Base-by-base conservation (phyloP, 2,888 invertebrate genomes). In the Lingula anatina region DNA sequence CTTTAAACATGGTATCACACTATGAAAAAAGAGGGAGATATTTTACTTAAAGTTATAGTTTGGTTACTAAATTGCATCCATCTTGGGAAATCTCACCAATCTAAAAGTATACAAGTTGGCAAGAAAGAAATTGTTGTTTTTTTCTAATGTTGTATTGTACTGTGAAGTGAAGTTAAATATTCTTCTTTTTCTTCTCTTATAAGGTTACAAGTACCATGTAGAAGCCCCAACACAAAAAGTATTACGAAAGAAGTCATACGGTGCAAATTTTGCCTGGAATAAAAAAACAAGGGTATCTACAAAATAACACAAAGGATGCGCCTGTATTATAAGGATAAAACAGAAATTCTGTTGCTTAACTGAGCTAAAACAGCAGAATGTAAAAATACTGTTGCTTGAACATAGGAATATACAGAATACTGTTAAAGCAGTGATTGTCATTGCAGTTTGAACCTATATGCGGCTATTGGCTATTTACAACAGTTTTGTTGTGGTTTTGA, bases 231-330 rank as follows among this genome's bases (percentile, higher is more conserved):
- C 88, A 59, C 83, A 83, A 15, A 82, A 84, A 28, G 85, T 85
- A 68, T 80, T 84, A 27, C 89, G 86, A 67, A 86, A 87, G 4
- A 97, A 97, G 77, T 88, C 85, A 51, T 99, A 99, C 71, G 96
- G 90, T 12, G 78, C 86, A 23, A 99, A 99, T 76, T 99, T 94
- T 78, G 83, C 93, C 1, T 99, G 99, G 99, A 89, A 94, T 72
- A 91, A 87, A 70, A 86, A 90, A 64, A 94, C 95, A n/a, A 82
- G 99, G 65, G 87, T 89, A 37, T 89, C 92, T 2, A 96, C 96
- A 1, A 99, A 99, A 81, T 99, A 85, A 83, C n/a, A n/a, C n/a
- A n/a, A n/a, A n/a, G n/a, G n/a, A n/a, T n/a, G n/a, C n/a, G n/a
- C n/a, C n/a, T n/a, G n/a, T n/a, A n/a, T n/a, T n/a, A n/a, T n/a